A percentile compares a stretch with the other conserved stretches of the same genome.
phyloP scores from a whole-genome alignment of 2,113 vertebrate genomes.

The Cnemophilus loriae region DNA sequence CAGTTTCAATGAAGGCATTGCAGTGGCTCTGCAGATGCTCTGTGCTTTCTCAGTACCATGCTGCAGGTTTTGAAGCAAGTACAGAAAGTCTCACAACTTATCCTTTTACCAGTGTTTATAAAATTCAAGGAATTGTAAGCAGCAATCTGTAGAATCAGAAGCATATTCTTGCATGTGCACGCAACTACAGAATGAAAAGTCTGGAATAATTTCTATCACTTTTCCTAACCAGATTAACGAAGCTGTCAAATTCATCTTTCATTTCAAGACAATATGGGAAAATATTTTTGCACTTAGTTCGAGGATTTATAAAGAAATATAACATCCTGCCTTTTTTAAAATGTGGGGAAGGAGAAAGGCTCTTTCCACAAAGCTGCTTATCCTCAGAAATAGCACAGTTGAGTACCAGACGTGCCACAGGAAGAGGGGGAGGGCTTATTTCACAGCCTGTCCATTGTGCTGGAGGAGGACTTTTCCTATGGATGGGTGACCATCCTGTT shows the following conservation, averaged over 20 bases:
- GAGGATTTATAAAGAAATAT: constrained; percentile 26
- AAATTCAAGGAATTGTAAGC: neutral
- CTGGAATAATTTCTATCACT: neutral
- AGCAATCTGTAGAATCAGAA: neutral
- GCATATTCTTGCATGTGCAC: neutral
- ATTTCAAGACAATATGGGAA: constrained; percentile 29
- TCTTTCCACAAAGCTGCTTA: constrained; percentile 25
- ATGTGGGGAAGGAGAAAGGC: constrained; percentile 5
- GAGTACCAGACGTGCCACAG: neutral
- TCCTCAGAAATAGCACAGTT: constrained; percentile 32
- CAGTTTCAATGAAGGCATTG: neutral
- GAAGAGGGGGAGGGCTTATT: constrained; percentile 32
- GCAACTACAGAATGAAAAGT: neutral
- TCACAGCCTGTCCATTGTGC: neutral
- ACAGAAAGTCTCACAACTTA: neutral
- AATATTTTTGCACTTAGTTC: constrained; percentile 32
- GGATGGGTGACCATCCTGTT: constrained; percentile 32
- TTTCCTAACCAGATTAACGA: constrained; percentile 1
- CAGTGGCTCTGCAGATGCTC: neutral
- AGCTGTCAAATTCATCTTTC: constrained; percentile 17
- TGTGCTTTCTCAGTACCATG: neutral
- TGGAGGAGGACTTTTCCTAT: constrained; percentile 17
- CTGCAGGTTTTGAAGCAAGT: neutral
- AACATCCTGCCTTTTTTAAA: constrained; percentile 55
- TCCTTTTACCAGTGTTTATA: neutral